Evolutionary conservation across 1,140 invertebrate species (phyloP).

Genomic region (Brachionus angularis): DNA sequence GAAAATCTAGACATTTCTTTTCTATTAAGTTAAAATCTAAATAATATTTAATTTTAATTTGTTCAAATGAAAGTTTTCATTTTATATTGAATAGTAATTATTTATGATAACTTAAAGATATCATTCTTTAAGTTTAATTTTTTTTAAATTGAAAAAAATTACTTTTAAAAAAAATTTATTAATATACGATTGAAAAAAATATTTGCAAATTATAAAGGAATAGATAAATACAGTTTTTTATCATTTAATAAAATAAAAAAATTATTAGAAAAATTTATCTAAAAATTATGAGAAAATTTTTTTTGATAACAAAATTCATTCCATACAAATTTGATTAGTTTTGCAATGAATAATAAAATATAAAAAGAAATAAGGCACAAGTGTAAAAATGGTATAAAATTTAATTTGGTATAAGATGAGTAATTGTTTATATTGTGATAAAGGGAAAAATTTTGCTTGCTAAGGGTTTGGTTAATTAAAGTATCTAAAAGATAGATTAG

Average conservation of each 20-base stretch:
- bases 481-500: constrained; percentile 11
- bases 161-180: no score
- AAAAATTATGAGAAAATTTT: constrained; percentile 34
- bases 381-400: constrained; percentile 2
- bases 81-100: no score
- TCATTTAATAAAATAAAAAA: constrained; percentile 18
- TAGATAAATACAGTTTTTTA: no score
- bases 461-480: constrained; percentile 6
- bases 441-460: no score
- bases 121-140: no score
- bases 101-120: no score
- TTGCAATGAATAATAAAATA: constrained; percentile 23
- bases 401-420: constrained; percentile 10
- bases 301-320: constrained; percentile 14
- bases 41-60: no score
- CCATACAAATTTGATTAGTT: constrained; percentile 18
- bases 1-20: constrained; percentile 60
- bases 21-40: not conserved
- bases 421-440: not conserved
- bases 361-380: constrained; percentile 1
- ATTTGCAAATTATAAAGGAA: no score
- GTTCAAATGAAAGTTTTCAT: no score
- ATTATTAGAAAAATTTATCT: not conserved
- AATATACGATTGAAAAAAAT: no score
- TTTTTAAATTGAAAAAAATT: no score